A percentile compares a stretch with the other conserved stretches of the same genome.
Conservation (phyloP, 2,888 invertebrate species). For the Epinotia ramella region DNA sequence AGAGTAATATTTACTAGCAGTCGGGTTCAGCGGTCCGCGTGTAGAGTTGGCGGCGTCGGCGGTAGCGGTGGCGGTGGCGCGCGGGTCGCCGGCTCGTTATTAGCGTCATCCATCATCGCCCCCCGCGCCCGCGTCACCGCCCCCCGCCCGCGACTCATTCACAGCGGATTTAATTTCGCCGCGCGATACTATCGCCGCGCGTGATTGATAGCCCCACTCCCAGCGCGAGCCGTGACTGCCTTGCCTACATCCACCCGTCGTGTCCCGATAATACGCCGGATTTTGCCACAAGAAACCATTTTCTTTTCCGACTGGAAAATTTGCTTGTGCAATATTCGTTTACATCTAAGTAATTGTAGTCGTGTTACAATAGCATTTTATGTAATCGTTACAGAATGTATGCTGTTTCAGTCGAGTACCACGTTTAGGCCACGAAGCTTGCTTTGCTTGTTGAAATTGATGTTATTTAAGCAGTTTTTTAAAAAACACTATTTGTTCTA, state of each 20-base stretch:
- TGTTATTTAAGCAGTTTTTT: too few species aligned
- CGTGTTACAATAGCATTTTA: too few species aligned
- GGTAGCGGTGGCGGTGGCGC: slow-evolving; percentile 54
- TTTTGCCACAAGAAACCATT: slow-evolving; percentile 29
- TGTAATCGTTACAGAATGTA: too few species aligned
- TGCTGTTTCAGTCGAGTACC: too few species aligned
- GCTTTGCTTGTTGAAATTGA: too few species aligned
- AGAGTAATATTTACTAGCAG: not conserved
- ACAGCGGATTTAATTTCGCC: slow-evolving; percentile 46
- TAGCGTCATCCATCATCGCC: slow-evolving; percentile 76
- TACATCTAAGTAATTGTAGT: not conserved
- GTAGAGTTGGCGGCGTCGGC: slow-evolving; percentile 17
- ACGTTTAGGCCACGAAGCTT: too few species aligned
- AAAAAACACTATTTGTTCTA: too few species aligned
- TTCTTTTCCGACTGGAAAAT: slow-evolving; percentile 2
- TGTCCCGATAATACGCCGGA: slow-evolving; percentile 28
- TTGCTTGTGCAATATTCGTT: not conserved
- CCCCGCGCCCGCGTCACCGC: slow-evolving; percentile 34
- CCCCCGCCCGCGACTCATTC: slow-evolving; percentile 35
- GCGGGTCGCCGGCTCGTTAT: slow-evolving; percentile 62
- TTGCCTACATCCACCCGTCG: slow-evolving; percentile 21
- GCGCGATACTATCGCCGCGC: slow-evolving; percentile 47
- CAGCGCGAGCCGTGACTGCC: slow-evolving; percentile 40
- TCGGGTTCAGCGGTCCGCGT: too few species aligned
- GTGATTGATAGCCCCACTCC: slow-evolving; percentile 48